phyloP scores from a whole-genome alignment of 2,797 vertebrate species.

The Bovichtus variegatus region DNA sequence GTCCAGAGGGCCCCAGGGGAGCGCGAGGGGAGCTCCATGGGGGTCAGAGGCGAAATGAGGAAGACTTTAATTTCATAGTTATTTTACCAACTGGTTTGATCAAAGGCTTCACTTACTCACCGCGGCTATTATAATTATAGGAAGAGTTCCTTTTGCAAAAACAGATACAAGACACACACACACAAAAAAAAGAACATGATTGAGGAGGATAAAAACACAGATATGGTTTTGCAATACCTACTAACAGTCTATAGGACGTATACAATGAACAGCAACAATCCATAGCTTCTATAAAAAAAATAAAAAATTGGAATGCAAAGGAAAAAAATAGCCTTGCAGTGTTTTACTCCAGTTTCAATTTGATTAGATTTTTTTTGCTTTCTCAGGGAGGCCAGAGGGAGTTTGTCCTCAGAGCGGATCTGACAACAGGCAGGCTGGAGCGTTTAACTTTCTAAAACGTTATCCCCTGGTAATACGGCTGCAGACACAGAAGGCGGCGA shows the following conservation, averaged over 20 bases:
- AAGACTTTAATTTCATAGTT: slow-evolving; percentile 55
- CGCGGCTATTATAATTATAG: neutral
- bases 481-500: neutral
- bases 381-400: neutral
- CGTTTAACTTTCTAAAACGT: slow-evolving; percentile 19
- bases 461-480: slow-evolving; percentile 5
- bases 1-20: slow-evolving; percentile 1
- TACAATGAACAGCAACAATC: neutral
- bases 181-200: too few relatives aligned
- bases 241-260: neutral
- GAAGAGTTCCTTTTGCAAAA: too few relatives aligned
- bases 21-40: neutral
- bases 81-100: slow-evolving; percentile 44
- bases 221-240: neutral
- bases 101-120: slow-evolving; percentile 33
- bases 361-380: neutral
- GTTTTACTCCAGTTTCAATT: slow-evolving; percentile 17
- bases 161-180: too few relatives aligned
- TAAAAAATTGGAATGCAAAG: too few relatives aligned
- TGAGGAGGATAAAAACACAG: too few relatives aligned
- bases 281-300: neutral
- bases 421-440: slow-evolving; percentile 5
- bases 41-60: neutral
- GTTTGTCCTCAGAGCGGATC: neutral
- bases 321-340: neutral